Evolutionary conservation across 2,113 vertebrate genomes (phyloP), one percentile per base, ranked within the genome.

Genomic region (Tetraodon nigroviridis): DNA sequence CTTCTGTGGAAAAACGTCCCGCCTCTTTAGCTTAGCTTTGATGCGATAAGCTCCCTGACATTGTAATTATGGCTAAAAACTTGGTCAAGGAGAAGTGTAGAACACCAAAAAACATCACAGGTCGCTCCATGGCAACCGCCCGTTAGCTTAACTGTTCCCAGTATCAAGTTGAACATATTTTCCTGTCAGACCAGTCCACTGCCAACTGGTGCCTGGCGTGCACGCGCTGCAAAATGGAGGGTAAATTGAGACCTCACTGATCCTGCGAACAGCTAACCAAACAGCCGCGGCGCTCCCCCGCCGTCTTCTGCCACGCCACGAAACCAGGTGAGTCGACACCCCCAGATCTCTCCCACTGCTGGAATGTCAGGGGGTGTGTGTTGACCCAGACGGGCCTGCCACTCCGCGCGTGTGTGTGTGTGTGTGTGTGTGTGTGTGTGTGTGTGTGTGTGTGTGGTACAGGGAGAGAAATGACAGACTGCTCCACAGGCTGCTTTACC

Each of bases 311-410:
- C 77, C 62, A 59, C 68, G 72, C 76, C 80, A 55, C 64, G 21
- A 62, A 61, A 64, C 80, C 78, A 89, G 86, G 86, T 86, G 81
- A 88, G 78, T 65, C 42, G 78, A 84, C 80, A 78, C 81, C 70
- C 62, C 63, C 73, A 0, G 71, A 80, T 80, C 72, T 62, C 54
- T 82, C 76, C 75, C 73, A 64, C 81, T 78, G 69, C 17, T 76
- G 84, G 75, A 85, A 80, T 77, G 76, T 80, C 64, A 69, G 40
- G 64, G 77, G 69, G 58, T 51, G 32, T 4, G 44, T 91, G 85
- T 88, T 93, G 90, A 90, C 90, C 76, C 88, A 91, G 84, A 86
- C 75, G 66, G 76, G 14, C 6, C 74, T 53, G 70, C 86, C 88
- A 92, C 80, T 93, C 91, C 17, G 59, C 48, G 70, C 46, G 51